Percentiles rank a stretch among this genome's conserved stretches.
phyloP scores from a whole-genome alignment of 2,888 invertebrate genomes.

The Tenthredo notha region DNA sequence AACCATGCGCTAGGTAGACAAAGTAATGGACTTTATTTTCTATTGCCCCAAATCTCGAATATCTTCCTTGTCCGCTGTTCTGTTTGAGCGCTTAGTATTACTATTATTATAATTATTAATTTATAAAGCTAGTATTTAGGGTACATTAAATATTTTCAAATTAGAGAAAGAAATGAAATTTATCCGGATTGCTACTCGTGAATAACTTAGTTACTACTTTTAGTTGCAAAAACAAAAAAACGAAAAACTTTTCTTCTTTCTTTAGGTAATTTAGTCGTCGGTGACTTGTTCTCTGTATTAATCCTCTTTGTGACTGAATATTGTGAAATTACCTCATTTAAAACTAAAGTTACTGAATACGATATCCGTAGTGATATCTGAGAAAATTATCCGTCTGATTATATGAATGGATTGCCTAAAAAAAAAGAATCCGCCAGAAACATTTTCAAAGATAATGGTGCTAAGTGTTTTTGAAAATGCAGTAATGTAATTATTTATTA shows the following conservation, averaged over 20 bases:
- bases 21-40: constrained; percentile 50
- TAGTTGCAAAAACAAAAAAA: not conserved
- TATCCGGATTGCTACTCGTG: constrained; percentile 63
- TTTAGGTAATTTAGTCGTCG: not conserved
- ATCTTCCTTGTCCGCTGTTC: constrained; percentile 70
- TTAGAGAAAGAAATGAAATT: constrained; percentile 58
- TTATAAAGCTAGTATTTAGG: constrained; percentile 64
- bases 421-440: constrained; percentile 58
- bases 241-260: constrained; percentile 26
- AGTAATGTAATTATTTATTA: constrained; percentile 64
- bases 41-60: not conserved
- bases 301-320: constrained; percentile 70
- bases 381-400: constrained; percentile 73
- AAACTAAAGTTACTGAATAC: constrained; percentile 73
- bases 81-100: constrained; percentile 73
- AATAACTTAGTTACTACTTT: constrained; percentile 45
- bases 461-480: constrained; percentile 61
- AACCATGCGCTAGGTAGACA: not conserved
- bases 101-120: constrained; percentile 66
- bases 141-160: constrained; percentile 57
- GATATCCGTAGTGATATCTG: constrained; percentile 66
- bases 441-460: constrained; percentile 62
- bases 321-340: constrained; percentile 74
- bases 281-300: constrained; percentile 55
- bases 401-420: constrained; percentile 72